Evolutionary conservation across 2,888 invertebrate species (phyloP).

Genomic region (Tortrix viridana): DNA sequence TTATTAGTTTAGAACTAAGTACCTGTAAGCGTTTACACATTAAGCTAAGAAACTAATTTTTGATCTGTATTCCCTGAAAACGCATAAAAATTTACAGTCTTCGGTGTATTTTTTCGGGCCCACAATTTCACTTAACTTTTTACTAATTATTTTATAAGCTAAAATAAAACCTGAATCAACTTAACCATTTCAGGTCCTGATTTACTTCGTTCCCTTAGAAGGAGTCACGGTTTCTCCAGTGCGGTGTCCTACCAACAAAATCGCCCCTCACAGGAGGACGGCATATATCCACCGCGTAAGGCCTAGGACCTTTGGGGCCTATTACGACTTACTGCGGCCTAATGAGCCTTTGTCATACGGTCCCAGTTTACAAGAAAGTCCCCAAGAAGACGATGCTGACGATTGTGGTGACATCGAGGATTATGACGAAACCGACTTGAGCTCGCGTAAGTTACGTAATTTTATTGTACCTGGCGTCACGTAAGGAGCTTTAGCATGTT

Average conservation of each 20-base stretch:
- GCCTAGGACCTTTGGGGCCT: constrained; percentile 63
- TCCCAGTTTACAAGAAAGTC: constrained; percentile 60
- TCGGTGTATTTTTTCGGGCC: too few species aligned
- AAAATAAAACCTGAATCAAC: constrained; percentile 13
- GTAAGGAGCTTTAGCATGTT: too few species aligned
- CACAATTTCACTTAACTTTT: too few species aligned
- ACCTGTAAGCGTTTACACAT: too few species aligned
- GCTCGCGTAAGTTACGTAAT: constrained; percentile 60
- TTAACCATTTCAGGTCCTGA: constrained; percentile 46
- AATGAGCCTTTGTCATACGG: too few species aligned
- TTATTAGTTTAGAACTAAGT: too few species aligned
- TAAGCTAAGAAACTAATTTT: too few species aligned
- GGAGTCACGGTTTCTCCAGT: constrained; percentile 66
- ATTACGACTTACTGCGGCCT: constrained; percentile 56
- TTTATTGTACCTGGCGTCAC: too few species aligned
- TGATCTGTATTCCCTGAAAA: too few species aligned
- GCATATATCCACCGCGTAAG: constrained; percentile 48
- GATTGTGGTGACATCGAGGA: constrained; percentile 78
- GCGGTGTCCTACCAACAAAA: constrained; percentile 76
- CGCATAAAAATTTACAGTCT: too few species aligned
- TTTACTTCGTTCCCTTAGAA: constrained; percentile 50
- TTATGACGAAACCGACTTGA: constrained; percentile 75
- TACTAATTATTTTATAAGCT: too few species aligned
- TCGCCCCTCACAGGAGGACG: constrained; percentile 66
- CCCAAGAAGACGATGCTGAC: constrained; percentile 65